Evolutionary conservation across 2,888 invertebrate species (phyloP).

Genomic region (Acleris emargana): DNA sequence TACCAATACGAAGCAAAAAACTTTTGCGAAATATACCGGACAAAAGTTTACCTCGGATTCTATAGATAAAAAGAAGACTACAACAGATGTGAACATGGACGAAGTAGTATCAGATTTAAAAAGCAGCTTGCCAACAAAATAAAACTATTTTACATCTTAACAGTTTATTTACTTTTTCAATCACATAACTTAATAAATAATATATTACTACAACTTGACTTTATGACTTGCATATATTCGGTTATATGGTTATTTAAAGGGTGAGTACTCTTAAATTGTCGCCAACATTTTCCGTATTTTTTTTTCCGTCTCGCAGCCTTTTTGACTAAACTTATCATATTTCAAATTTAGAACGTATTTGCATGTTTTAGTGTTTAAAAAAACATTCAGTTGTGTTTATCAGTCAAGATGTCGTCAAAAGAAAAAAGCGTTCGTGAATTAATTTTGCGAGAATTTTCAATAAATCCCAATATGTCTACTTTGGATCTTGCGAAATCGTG

Average conservation of each 20-base stretch:
- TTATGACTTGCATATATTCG: slow-evolving; percentile 33
- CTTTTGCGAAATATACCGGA: slow-evolving; percentile 62
- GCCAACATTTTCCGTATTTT: too few relatives aligned
- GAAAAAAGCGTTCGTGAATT: too few relatives aligned
- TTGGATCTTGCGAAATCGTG: too few relatives aligned
- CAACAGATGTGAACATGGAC: slow-evolving; percentile 62
- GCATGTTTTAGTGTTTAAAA: too few relatives aligned
- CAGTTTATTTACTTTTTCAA: slow-evolving; percentile 46
- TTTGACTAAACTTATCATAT: too few relatives aligned
- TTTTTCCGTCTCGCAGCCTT: too few relatives aligned
- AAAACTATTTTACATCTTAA: slow-evolving; percentile 40
- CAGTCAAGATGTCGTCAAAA: too few relatives aligned
- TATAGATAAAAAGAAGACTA: slow-evolving; percentile 43
- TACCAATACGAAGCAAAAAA: slow-evolving; percentile 64
- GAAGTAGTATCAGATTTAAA: slow-evolving; percentile 71
- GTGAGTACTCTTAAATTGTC: too few relatives aligned
- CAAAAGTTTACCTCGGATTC: slow-evolving; percentile 61
- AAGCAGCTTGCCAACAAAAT: slow-evolving; percentile 67
- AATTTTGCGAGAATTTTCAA: too few relatives aligned
- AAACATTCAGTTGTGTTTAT: too few relatives aligned
- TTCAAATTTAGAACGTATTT: too few relatives aligned
- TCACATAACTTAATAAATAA: slow-evolving; percentile 36
- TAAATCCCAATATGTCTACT: too few relatives aligned
- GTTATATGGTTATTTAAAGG: slow-evolving; percentile 15
- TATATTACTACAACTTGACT: slow-evolving; percentile 22